Evolutionary conservation across 2,113 vertebrate genomes (phyloP).

Genomic region (Vulpes ferrilata): DNA sequence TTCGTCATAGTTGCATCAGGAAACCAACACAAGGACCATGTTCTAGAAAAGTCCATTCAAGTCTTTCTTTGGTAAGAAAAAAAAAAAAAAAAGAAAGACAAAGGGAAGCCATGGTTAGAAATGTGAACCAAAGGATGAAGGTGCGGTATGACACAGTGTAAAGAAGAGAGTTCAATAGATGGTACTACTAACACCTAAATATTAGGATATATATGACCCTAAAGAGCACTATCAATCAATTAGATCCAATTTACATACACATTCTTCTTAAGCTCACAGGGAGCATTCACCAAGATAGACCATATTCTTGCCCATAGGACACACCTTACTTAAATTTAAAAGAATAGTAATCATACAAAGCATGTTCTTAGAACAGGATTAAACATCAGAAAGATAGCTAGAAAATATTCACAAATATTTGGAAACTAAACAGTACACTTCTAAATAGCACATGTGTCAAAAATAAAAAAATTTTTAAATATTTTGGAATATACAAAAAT

Average conservation of each 20-base stretch:
- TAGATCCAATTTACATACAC: not conserved
- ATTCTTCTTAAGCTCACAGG: not conserved
- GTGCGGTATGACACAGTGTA: not conserved
- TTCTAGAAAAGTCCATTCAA: not conserved
- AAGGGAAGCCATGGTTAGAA: not conserved
- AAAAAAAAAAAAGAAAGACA: not conserved
- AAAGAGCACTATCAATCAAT: not conserved
- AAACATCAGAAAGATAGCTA: not conserved
- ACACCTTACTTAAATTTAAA: not conserved
- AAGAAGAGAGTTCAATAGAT: not conserved
- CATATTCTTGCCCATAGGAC: not conserved
- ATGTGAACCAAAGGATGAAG: not conserved
- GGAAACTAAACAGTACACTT: not conserved
- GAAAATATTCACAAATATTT: not conserved
- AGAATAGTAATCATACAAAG: not conserved
- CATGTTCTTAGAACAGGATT: not conserved
- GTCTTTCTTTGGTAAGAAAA: not conserved
- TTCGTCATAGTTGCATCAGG: not conserved
- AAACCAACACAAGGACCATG: not conserved
- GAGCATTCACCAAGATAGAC: not conserved
- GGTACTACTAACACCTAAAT: not conserved
- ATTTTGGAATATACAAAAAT: not conserved
- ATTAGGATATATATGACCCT: not conserved
- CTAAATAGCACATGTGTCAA: not conserved
- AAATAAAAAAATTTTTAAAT: not conserved